Percentiles rank a stretch among this genome's conserved stretches.
Evolutionary conservation across 2,797 vertebrate species (phyloP).

Genomic region (Micropoecilia bifurca): DNA sequence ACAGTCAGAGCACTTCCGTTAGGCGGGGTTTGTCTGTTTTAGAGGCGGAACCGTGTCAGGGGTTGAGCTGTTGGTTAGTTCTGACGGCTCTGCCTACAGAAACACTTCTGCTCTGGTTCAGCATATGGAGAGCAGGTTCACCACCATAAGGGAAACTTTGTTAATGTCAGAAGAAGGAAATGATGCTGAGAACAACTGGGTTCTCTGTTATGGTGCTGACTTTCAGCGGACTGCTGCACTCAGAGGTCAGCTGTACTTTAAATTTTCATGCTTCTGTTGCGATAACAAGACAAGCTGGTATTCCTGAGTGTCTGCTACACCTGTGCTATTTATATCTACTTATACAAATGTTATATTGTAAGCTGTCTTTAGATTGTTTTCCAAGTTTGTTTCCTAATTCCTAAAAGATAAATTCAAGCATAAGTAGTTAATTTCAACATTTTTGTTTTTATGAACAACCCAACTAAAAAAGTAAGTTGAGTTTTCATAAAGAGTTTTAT

Average conservation of each 20-base stretch:
- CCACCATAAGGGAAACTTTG: background rate
- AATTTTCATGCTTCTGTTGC: background rate
- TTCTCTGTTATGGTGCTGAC: slow-evolving; percentile 29
- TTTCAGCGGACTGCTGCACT: slow-evolving; percentile 35
- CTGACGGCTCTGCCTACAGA: slow-evolving; percentile 49
- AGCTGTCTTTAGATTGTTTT: background rate
- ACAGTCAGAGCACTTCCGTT: slow-evolving; percentile 30
- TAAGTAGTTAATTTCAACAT: background rate
- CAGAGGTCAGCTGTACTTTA: slow-evolving; percentile 48
- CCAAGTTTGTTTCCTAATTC: background rate
- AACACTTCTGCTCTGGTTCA: slow-evolving; percentile 8
- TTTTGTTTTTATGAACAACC: background rate
- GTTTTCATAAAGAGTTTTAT: background rate
- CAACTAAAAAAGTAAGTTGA: background rate
- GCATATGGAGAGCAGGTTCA: background rate
- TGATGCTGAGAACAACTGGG: slow-evolving; percentile 33
- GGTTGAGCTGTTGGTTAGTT: background rate
- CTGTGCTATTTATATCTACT: background rate
- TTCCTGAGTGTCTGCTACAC: background rate
- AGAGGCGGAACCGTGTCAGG: slow-evolving; percentile 47
- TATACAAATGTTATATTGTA: background rate
- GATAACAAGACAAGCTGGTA: background rate
- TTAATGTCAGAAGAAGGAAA: background rate
- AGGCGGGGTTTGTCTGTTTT: slow-evolving; percentile 49
- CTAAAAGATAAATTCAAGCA: background rate